Evolutionary conservation across 2,888 invertebrate genomes (phyloP), one percentile per base, ranked within the genome.

Genomic region (Diabrotica balteata): DNA sequence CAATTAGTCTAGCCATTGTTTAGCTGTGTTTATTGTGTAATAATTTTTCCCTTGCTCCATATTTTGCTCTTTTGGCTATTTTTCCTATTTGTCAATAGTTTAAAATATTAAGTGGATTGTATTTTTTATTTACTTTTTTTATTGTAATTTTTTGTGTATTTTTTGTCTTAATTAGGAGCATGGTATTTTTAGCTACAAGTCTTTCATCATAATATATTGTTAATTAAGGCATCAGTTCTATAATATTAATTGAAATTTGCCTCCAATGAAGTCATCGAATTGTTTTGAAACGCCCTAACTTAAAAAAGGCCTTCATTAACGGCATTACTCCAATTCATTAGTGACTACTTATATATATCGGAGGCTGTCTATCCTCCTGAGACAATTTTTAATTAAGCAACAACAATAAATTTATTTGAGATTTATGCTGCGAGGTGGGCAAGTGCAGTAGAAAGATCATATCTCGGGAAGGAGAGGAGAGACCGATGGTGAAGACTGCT

Each of bases 401-500:
- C 68, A 68, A 66, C 60, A 59, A 70, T 70, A 70, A 70, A 70
- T 78, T 75, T 71, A 68, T 70, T 65, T 49, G 76, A 76, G 77
- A 79, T 79, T 79, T 80, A 79, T 77, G 76, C 73, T 49, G 10
- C 47, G 52, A 63, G 69, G 73, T 73, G 73, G 73, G 74, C 77
- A 79, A 78, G 77, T 77, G 51, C 61, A 77, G 55, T 57, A 57
- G 55, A 57, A 75, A 78, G 79, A 79, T 79, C 76, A 73, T 75
- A 79, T 78, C 77, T 57, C 17, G 4, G 9, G 45, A 57, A 55
- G 45, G 43, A 43, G 42, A 43, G 43, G 54, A 54, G 17, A 54
- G 44, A 54, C 54, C 55, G 45, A 45, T n/a, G 10, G n/a, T 22
- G 47, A 32, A 32, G 32, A 32, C 32, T 32, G 32, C 32, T 32